These are phyloP conservation scores for Corythornis leucogaster DNA, from an alignment of 2,797 vertebrate genomes.

Conservation along the genomic window DNA sequence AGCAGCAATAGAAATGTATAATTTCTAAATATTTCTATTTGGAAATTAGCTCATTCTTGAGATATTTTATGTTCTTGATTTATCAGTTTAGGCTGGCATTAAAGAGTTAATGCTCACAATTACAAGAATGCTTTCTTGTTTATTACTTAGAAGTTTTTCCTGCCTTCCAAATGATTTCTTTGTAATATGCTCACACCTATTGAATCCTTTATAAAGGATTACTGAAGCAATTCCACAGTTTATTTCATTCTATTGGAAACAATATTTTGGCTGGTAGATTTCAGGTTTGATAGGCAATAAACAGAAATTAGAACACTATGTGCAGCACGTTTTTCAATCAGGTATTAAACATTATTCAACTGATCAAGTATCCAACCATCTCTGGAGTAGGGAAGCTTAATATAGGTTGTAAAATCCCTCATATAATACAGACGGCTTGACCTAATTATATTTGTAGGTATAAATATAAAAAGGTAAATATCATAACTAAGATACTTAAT, in stretches of 20 bases:
- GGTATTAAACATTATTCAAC: neutral
- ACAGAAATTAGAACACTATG: neutral
- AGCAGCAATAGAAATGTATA: constrained; percentile 54
- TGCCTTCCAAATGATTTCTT: neutral
- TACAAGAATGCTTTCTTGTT: neutral
- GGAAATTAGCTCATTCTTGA: neutral
- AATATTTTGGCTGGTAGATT: neutral
- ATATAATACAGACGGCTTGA: neutral
- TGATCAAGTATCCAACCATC: neutral
- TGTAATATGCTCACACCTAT: neutral
- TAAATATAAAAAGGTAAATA: neutral
- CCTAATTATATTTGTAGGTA: neutral
- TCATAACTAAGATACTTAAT: neutral
- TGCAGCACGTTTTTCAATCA: neutral
- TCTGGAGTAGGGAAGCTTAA: neutral
- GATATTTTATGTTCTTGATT: neutral
- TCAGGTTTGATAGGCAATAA: neutral
- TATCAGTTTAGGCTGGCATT: neutral
- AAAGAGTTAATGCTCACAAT: constrained; percentile 11
- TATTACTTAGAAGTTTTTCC: neutral
- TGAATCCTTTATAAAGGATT: neutral
- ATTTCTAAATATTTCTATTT: constrained; percentile 24
- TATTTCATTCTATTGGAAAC: neutral
- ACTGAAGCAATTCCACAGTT: neutral
- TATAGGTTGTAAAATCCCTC: neutral